These are phyloP conservation scores for Gopherus evgoodei DNA, from an alignment of 2,113 vertebrate species.

Conservation along the genomic window DNA sequence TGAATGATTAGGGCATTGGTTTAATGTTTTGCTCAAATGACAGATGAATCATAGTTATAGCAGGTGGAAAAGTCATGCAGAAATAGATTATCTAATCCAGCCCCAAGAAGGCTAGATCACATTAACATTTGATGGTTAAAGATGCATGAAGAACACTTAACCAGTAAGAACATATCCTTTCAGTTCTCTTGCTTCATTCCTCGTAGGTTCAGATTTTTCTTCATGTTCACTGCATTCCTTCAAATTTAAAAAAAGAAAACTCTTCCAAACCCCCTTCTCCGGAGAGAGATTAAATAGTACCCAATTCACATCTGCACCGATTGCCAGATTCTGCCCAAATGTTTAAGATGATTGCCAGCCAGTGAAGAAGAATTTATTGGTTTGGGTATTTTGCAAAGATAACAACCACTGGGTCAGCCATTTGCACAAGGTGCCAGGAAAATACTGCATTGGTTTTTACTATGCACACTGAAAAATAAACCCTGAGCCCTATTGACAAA, in stretches of 20 bases:
- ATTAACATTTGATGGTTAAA: conserved; percentile 18
- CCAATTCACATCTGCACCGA: background rate
- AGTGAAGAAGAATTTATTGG: conserved; percentile 38
- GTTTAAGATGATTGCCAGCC: conserved; percentile 33
- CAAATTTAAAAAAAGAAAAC: background rate
- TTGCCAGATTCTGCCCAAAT: conserved; percentile 7
- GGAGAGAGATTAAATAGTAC: conserved; percentile 31
- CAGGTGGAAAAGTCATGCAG: conserved; percentile 33
- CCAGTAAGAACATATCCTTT: background rate
- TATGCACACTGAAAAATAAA: background rate
- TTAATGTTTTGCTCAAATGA: conserved; percentile 48
- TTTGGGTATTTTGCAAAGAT: conserved; percentile 67
- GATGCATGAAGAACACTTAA: background rate
- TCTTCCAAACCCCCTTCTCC: background rate
- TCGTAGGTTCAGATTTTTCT: background rate
- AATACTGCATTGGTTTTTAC: conserved; percentile 42
- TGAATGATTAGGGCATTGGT: conserved; percentile 2
- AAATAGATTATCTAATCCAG: conserved; percentile 28
- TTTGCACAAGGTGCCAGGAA: conserved; percentile 59
- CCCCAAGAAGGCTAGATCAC: conserved; percentile 3
- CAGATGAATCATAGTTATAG: conserved; percentile 37
- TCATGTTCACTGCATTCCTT: background rate
- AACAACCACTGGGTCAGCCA: conserved; percentile 43
- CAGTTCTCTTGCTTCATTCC: background rate
- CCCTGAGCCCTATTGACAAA: background rate